Base-by-base conservation (phyloP, 2,797 vertebrate species). In the Harpagifer antarcticus region DNA sequence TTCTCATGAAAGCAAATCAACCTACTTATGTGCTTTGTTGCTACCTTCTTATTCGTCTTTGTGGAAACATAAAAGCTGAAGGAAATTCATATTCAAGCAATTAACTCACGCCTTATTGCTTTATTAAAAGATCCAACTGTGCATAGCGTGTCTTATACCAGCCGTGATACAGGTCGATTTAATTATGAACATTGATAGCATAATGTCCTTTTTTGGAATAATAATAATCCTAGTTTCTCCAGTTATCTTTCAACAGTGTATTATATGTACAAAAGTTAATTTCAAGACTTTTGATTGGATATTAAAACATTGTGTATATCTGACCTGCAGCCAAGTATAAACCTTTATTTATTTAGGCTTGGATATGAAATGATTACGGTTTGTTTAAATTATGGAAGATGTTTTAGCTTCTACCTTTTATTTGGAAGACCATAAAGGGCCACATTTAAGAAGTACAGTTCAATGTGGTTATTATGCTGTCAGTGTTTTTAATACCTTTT, bases 371-470 rank as follows among this genome's bases (percentile, higher is more conserved):
- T 61, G 1, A 54, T 59, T 37, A 60, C 54, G 1, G 47, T 70
- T 67, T 42, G 11, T 48, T 59, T n/a, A 54, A 72, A 74, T 63
- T 40, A 69, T 31, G 23, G 0, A 0, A 45, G 16, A n/a, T 61
- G 31, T 74, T 78, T 82, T 59, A 79, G 54, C 57, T 23, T 15
- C 44, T 72, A 12, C 27, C 49, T 84, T 84, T 72, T 54, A 74
- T 50, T 57, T 52, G 15, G 57, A 76, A 23, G 23, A 20, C 50
- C 61, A 71, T 85, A 81, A 85, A 79, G 55, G 16, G 4, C 72
- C 68, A 63, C 50, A 76, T 78, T 76, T 70, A 79, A 79, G 53
- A 81, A 44, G 44, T 42, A 53, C 53, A 57, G 43, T 71, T 87
- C 49, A 75, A 33, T 23, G 44, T 74, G 65, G 69, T 74, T 74